These are phyloP conservation scores for Scaeva pyrastri DNA, from an alignment of 2,888 invertebrate genomes.

Conservation along the genomic window DNA sequence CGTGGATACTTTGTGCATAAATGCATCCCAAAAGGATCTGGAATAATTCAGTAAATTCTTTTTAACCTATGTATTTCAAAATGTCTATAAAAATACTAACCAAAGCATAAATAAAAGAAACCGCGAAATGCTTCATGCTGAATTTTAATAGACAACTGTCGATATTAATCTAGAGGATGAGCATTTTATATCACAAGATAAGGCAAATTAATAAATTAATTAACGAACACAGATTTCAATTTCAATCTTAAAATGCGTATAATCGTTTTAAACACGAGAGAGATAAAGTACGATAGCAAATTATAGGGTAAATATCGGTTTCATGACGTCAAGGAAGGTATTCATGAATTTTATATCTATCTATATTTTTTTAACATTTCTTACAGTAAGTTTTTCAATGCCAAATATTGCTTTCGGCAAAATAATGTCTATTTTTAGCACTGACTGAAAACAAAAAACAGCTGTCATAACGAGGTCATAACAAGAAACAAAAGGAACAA, in stretches of 20 bases:
- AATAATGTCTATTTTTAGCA: no score
- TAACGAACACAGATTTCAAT: conserved; percentile 5
- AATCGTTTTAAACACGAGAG: not conserved
- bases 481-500: no score
- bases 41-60: no score
- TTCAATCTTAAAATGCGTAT: not conserved
- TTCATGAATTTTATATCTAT: no score
- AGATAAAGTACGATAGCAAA: not conserved
- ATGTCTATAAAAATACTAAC: not conserved
- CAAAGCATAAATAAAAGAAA: not conserved
- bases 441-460: no score
- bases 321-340: no score
- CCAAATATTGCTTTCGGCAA: no score
- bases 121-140: not conserved
- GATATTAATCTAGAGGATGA: conserved; percentile 1
- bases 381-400: no score
- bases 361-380: no score
- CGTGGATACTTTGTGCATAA: not conserved
- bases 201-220: conserved; percentile 19
- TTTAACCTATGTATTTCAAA: not conserved
- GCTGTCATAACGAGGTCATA: no score
- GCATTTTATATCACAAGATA: conserved; percentile 35
- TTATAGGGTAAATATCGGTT: not conserved
- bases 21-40: conserved; percentile 1
- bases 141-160: conserved; percentile 16